Percentiles rank a stretch among this genome's conserved stretches.
phyloP scores from a whole-genome alignment of 2,113 vertebrate genomes.

The Cichladusa arquata region DNA sequence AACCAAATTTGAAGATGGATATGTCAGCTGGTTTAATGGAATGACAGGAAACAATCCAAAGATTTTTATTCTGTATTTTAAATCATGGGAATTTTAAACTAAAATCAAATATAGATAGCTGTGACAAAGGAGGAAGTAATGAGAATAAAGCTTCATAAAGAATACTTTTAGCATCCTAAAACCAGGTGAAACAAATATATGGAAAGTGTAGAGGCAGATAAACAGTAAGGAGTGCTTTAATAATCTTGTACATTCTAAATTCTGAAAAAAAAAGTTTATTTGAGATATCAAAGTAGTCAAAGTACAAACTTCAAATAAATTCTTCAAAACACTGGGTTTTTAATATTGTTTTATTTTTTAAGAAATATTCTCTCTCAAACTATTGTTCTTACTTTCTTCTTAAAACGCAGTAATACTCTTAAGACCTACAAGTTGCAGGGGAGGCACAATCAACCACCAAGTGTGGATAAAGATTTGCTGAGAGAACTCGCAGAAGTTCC shows the following conservation, averaged over 20 bases:
- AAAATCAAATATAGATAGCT: background rate
- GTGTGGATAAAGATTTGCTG: background rate
- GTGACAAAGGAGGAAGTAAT: background rate
- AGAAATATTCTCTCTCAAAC: background rate
- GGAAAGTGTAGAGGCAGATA: background rate
- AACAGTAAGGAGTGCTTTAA: background rate
- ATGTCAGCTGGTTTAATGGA: background rate
- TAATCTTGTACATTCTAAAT: background rate
- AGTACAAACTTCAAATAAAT: background rate
- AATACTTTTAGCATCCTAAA: background rate
- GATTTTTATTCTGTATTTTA: background rate
- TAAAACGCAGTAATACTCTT: background rate
- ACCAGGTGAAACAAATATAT: background rate
- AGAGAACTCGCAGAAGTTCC: background rate
- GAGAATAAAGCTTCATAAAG: background rate
- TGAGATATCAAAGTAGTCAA: background rate
- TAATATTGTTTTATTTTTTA: slow-evolving; percentile 19
- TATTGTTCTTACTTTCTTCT: slow-evolving; percentile 13
- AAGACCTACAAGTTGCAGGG: background rate
- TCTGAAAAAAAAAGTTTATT: background rate
- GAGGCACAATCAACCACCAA: background rate
- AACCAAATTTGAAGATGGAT: background rate
- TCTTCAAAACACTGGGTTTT: background rate
- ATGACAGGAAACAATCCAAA: background rate
- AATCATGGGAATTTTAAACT: background rate